phyloP scores from a whole-genome alignment of 2,888 invertebrate genomes.

The Cabera pusaria region DNA sequence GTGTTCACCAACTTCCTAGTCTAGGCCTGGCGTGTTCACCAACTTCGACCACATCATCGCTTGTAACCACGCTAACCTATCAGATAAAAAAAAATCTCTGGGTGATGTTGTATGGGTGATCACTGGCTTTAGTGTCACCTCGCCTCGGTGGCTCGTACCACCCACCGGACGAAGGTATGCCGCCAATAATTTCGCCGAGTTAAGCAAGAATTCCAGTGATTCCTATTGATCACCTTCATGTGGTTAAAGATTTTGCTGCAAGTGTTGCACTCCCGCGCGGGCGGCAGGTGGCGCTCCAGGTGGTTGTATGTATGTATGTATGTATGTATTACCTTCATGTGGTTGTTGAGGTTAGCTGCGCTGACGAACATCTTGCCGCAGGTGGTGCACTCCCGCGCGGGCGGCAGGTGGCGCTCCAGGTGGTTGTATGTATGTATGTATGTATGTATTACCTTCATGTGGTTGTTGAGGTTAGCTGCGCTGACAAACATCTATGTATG shows the following conservation, averaged over 20 bases:
- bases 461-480: constrained; percentile 26
- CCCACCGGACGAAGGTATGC: too few species aligned
- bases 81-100: too few species aligned
- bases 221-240: constrained; percentile 22
- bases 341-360: constrained; percentile 26
- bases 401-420: constrained; percentile 24
- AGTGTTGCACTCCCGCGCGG: constrained; percentile 22
- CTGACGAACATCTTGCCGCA: constrained; percentile 29
- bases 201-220: too few species aligned
- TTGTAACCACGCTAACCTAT: too few species aligned
- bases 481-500: constrained; percentile 29
- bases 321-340: constrained; percentile 23
- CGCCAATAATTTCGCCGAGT: too few species aligned
- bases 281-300: constrained; percentile 24
- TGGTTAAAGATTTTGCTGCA: constrained; percentile 31
- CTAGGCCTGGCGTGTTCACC: too few species aligned
- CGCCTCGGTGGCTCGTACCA: too few species aligned
- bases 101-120: too few species aligned
- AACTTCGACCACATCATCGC: too few species aligned
- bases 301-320: constrained; percentile 28
- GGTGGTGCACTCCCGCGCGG: constrained; percentile 22
- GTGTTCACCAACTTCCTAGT: too few species aligned
- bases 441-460: constrained; percentile 23
- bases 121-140: too few species aligned
- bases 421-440: constrained; percentile 28